These are phyloP conservation scores for Reticulitermes lucifugus DNA, from an alignment of 2,888 invertebrate genomes.

Conservation along the genomic window DNA sequence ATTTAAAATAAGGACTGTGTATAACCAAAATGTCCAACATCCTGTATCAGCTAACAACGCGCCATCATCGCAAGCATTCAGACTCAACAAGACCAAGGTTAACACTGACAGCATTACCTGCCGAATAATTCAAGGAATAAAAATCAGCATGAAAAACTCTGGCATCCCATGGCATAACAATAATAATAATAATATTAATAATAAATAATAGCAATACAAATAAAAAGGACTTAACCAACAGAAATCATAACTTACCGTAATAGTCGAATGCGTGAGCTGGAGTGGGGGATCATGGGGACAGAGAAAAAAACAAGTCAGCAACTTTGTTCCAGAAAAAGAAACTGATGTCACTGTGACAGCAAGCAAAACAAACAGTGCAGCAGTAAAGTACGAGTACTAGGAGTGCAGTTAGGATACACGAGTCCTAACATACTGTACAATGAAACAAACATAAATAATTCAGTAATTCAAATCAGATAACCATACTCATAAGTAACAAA, in stretches of 20 bases:
- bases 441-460: too few species aligned
- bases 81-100: too few species aligned
- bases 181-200: neutral
- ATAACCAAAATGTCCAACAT: too few species aligned
- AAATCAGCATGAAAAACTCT: neutral
- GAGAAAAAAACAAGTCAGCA: conserved; percentile 59
- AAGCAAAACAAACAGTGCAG: neutral
- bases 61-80: too few species aligned
- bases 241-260: conserved; percentile 96
- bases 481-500: too few species aligned
- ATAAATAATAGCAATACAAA: conserved; percentile 34
- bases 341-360: neutral
- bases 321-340: neutral
- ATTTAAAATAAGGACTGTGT: too few species aligned
- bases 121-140: neutral
- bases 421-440: too few species aligned
- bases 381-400: neutral
- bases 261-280: conserved; percentile 97
- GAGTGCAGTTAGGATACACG: neutral
- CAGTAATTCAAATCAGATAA: too few species aligned
- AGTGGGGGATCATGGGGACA: conserved; percentile 59
- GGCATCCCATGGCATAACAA: conserved; percentile 28
- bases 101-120: too few species aligned
- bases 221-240: conserved; percentile 62
- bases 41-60: too few species aligned